Evolutionary conservation across 2,888 invertebrate genomes (phyloP).

Genomic region (Mythimna lalbum): DNA sequence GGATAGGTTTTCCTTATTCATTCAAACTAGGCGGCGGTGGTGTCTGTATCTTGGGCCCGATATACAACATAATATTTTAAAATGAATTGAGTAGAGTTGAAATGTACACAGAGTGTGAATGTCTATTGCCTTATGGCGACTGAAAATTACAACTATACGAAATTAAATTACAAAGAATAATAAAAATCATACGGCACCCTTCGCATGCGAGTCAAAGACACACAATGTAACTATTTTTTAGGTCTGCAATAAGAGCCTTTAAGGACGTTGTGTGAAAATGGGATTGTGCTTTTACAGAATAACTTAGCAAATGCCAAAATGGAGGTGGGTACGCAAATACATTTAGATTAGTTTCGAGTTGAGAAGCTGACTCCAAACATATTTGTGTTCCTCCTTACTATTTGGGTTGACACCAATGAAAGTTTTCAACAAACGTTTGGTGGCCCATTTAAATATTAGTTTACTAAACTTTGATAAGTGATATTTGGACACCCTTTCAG

Average conservation of each 20-base stretch:
- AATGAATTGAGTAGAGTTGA: too few species aligned
- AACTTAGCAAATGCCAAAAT: not conserved
- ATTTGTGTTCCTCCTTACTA: constrained; percentile 23
- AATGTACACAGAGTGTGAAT: too few species aligned
- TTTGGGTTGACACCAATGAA: constrained; percentile 23
- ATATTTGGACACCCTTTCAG: constrained; percentile 2
- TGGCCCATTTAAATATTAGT: constrained; percentile 20
- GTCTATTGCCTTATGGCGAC: too few species aligned
- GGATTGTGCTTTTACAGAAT: not conserved
- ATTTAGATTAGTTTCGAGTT: constrained; percentile 15
- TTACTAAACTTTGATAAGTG: constrained; percentile 15
- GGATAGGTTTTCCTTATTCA: not conserved
- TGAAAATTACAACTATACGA: too few species aligned
- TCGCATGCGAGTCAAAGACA: not conserved
- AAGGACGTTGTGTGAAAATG: not conserved
- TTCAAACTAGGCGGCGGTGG: too few species aligned
- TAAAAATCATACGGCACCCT: not conserved
- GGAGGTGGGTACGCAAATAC: constrained; percentile 7
- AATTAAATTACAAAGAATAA: too few species aligned
- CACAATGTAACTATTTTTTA: not conserved
- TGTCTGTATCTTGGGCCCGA: too few species aligned
- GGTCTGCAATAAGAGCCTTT: not conserved
- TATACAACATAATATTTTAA: too few species aligned
- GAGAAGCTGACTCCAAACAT: constrained; percentile 29
- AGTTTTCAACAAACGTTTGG: constrained; percentile 36